Conservation (phyloP, 2,113 vertebrate genomes). For the Bambusicola thoracicus region DNA sequence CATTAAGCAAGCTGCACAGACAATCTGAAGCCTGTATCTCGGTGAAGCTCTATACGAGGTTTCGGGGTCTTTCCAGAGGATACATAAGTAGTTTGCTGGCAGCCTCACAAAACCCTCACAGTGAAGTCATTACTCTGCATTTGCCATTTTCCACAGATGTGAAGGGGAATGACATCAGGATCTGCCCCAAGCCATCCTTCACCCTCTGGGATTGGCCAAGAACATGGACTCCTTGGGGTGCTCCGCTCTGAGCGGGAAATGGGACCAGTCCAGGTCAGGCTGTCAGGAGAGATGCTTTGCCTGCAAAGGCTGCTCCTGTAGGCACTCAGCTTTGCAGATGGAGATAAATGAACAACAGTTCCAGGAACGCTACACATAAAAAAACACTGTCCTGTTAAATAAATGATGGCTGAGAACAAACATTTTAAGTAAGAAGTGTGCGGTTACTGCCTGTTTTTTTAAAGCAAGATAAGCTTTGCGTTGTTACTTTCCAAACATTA, state of each 20-base stretch:
- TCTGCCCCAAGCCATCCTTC: background rate
- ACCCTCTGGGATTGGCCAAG: rapidly evolving
- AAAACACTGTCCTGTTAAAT: background rate
- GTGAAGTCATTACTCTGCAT: background rate
- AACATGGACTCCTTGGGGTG: background rate
- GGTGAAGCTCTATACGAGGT: background rate
- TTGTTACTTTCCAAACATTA: background rate
- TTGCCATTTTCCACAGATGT: background rate
- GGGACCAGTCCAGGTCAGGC: background rate
- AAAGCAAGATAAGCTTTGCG: background rate
- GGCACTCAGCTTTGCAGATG: background rate
- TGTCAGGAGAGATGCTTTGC: background rate
- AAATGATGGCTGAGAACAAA: background rate
- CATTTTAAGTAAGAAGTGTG: background rate
- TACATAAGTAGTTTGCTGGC: background rate
- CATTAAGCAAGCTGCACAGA: background rate
- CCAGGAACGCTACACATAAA: background rate
- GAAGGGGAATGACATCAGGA: background rate
- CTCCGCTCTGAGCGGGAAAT: rapidly evolving
- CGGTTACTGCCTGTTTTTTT: background rate
- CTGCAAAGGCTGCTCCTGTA: background rate
- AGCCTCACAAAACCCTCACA: background rate
- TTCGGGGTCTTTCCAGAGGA: background rate
- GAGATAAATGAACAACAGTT: background rate
- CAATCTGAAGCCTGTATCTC: background rate